Conservation (phyloP, 2,888 invertebrate species). For the Caenorhabditis sp. region DNA sequence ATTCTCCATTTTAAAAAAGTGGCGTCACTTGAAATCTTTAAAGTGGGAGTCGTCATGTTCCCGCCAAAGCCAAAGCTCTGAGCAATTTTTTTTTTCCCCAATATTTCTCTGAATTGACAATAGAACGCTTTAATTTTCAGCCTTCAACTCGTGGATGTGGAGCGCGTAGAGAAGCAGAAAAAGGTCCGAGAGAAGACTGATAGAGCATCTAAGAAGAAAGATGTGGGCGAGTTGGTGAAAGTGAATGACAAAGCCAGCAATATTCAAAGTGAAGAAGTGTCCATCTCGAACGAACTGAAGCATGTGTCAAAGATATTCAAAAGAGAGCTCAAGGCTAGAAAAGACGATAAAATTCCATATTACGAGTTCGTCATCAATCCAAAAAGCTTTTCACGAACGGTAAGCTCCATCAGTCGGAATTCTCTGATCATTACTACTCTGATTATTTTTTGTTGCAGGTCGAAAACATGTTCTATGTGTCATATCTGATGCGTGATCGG, state of each 20-base stretch:
- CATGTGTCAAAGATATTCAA: constrained; percentile 48
- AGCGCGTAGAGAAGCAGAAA: constrained; percentile 44
- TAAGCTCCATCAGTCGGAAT: constrained; percentile 10
- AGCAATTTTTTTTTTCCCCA: too few relatives aligned
- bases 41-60: too few relatives aligned
- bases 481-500: constrained; percentile 58
- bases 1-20: too few relatives aligned
- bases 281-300: constrained; percentile 48
- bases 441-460: constrained; percentile 34
- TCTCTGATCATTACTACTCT: neutral
- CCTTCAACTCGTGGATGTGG: constrained; percentile 46
- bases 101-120: neutral
- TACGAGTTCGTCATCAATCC: constrained; percentile 59
- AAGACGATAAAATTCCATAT: constrained; percentile 37
- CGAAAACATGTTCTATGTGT: constrained; percentile 65
- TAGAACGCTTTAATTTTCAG: constrained; percentile 16
- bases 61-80: too few relatives aligned
- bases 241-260: constrained; percentile 53
- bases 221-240: constrained; percentile 41
- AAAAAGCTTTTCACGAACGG: constrained; percentile 42
- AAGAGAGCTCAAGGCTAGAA: constrained; percentile 47
- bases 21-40: too few relatives aligned
- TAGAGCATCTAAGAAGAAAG: constrained; percentile 8
- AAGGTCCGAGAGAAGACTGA: constrained; percentile 40
- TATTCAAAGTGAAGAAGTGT: constrained; percentile 55